Evolutionary conservation across 1,140 invertebrate genomes (phyloP), one percentile per base, ranked within the genome.

Genomic region (Drosophila bipectinata): DNA sequence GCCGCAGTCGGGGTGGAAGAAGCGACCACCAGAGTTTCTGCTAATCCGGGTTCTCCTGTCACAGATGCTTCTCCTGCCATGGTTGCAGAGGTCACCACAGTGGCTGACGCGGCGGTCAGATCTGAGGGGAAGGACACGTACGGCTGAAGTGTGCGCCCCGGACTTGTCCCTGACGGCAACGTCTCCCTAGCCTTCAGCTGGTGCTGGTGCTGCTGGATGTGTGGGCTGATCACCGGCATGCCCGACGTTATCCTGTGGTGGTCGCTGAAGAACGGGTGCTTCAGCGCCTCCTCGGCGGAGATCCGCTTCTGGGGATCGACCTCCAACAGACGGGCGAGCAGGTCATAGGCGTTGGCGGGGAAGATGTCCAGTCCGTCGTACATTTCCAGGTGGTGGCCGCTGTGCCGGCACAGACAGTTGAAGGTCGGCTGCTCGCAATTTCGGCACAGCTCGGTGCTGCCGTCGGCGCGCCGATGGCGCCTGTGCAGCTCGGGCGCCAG

Each of bases 301-400:
- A 99, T 99, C 88, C 99, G 95, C 93, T 99, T 99, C 85, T 95
- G 95, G 9, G 99, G 99, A 93, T 99, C 99, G 37, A 99, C 97
- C 69, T 98, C 99, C 77, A 99, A 93, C 98, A 99, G 99, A 93
- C 98, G 97, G 93, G 99, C 98, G 91, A 99, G 99, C 69, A 99
- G 95, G 92, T 99, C 99, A 93, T 99, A 99, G 21, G 98, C 99
- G 7, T 88, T 76, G 0, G n/a, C 8, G 0, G 91, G 90, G 32
- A 90, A 92, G 1, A 80, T 71, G 32, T 92, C 91, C 45, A 83
- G 21, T 0, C 81, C 72, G 4, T 85, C 78, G 48, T 87, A 82
- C 1, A 47, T 24, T 48, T 91, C 88, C 5, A 82, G 32, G 8
- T 68, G 34, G 12, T 87, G 80, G n/a, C 14, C 58, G 12, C 64